Evolutionary conservation across 2,888 invertebrate genomes (phyloP).

Genomic region (Isoperla grammatica): DNA sequence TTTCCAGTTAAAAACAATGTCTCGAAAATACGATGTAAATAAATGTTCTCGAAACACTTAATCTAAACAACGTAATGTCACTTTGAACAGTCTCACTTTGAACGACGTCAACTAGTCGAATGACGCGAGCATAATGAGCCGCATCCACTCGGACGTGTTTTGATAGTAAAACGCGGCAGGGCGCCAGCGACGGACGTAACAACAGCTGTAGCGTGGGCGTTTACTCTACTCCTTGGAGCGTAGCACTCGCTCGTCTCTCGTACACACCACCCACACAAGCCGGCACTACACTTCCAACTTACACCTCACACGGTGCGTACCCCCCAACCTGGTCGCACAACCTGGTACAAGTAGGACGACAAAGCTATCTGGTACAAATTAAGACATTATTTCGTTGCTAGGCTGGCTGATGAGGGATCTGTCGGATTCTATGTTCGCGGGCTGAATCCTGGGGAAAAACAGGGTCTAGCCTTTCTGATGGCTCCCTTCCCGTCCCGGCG

Average conservation of each 20-base stretch:
- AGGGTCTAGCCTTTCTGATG: conserved; percentile 4
- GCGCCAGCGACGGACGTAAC: conserved; percentile 3
- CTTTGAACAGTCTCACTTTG: too few relatives aligned
- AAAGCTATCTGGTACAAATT: not conserved
- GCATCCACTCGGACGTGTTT: not conserved
- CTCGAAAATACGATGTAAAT: too few relatives aligned
- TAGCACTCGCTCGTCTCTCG: too few relatives aligned
- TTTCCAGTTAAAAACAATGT: too few relatives aligned
- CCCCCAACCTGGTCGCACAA: not conserved
- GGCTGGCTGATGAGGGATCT: too few relatives aligned
- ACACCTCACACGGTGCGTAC: not conserved
- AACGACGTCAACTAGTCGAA: too few relatives aligned
- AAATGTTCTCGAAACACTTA: too few relatives aligned
- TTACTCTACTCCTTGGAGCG: conserved; percentile 14
- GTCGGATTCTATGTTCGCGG: conserved; percentile 7
- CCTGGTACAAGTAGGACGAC: not conserved
- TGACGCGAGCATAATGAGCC: too few relatives aligned
- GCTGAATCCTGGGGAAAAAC: conserved; percentile 19
- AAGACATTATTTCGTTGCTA: not conserved
- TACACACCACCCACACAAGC: conserved; percentile 19
- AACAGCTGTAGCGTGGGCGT: conserved; percentile 20
- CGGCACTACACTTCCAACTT: not conserved
- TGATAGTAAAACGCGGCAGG: conserved; percentile 3
- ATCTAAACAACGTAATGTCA: too few relatives aligned
- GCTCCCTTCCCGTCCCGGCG: not conserved